Base-by-base conservation (phyloP, 2,797 vertebrate genomes). In the Ctenochaetus hawaiiensis region DNA sequence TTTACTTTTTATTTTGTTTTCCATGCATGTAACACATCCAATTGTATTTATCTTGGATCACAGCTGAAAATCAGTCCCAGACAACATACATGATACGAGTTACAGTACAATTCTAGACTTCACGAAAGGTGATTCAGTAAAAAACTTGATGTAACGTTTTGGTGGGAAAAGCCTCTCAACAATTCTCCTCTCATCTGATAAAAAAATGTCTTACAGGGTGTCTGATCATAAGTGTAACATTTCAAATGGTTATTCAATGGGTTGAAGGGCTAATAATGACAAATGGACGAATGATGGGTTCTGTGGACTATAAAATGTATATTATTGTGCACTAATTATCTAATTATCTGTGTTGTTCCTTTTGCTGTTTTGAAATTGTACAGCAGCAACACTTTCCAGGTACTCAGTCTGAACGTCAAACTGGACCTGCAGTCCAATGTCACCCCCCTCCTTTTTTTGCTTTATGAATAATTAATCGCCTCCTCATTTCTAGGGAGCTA, bases 381-480 rank as follows among this genome's bases (percentile, higher is more conserved):
- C 54, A 61, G 14, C 34, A 44, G 44, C 45, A 58, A 48, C 7
- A 6, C 71, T 85, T 87, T 85, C 67, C 64, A 87, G 91, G 73
- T 77, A 77, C 63, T 76, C 65, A 69, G 85, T 13, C 20, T 77
- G 74, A 84, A 66, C 78, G 86, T 87, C 87, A 91, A 76, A 92
- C 69, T 74, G 71, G 57, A 85, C 75, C 64, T 70, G 67, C 70
- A 82, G 87, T 82, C 82, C 78, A 71, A 80, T 82, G 84, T 90
- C 86, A 86, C 83, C 70, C 75, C 75, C 81, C 30, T 34, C 30
- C 39, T 41, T 41, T 91, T 91, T 87, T 75, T 17, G 1, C 58
- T 78, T 74, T 64, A 89, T 91, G 85, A 93, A 93, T 93, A 89
- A 88, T 92, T 78, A 88, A 94, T 89, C 30, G 7, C 52, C 39